These are phyloP conservation scores for Varanus komodoensis DNA, from an alignment of 2,113 vertebrate genomes.

Conservation along the genomic window DNA sequence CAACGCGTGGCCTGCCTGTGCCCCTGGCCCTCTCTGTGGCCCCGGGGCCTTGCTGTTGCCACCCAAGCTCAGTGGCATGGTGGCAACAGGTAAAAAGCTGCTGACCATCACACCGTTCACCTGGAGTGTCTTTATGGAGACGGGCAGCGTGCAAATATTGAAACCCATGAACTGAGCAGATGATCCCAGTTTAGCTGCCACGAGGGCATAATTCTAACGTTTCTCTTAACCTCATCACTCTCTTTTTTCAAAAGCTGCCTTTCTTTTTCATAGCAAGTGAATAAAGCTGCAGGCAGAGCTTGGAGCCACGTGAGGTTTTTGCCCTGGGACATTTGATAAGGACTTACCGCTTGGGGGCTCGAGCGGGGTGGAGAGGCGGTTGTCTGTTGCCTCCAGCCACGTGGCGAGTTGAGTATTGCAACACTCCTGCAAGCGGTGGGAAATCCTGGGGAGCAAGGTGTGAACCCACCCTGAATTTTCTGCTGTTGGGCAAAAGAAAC, in stretches of 20 bases:
- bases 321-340: background rate
- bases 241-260: too few relatives aligned
- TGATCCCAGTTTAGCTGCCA: too few relatives aligned
- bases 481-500: conserved; percentile 26
- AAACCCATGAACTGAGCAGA: background rate
- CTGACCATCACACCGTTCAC: too few relatives aligned
- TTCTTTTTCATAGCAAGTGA: background rate
- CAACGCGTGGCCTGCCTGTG: too few relatives aligned
- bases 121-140: background rate
- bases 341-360: conserved; percentile 29
- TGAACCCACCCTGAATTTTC: conserved; percentile 39
- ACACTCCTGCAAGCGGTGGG: conserved; percentile 26
- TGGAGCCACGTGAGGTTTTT: background rate
- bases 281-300: too few relatives aligned
- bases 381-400: conserved; percentile 28
- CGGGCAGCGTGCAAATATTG: background rate
- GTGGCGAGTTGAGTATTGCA: conserved; percentile 22
- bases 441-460: conserved; percentile 29
- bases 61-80: too few relatives aligned
- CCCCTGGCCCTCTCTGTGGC: too few relatives aligned
- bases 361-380: conserved; percentile 3
- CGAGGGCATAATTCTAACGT: background rate
- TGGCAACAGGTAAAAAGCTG: too few relatives aligned
- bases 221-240: background rate
- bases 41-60: too few relatives aligned